Percentiles rank a stretch among this genome's conserved stretches.
Conservation (phyloP, 1,140 invertebrate species). For the Cotesia glomerata region DNA sequence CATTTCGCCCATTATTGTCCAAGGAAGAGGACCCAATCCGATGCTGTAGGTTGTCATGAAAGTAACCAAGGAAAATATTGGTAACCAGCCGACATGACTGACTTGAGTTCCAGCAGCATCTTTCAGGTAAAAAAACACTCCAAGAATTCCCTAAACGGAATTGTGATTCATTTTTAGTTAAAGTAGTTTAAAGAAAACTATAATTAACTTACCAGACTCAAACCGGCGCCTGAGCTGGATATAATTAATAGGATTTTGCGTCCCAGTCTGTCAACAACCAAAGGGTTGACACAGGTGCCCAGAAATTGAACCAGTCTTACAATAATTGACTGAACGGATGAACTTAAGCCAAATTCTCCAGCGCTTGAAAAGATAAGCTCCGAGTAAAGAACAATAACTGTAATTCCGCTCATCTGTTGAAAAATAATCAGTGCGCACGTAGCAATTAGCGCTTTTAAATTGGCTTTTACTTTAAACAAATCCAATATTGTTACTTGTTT, state of each 20-base stretch:
- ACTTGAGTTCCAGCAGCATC: constrained; percentile 56
- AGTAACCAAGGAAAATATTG: constrained; percentile 69
- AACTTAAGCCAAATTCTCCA: constrained; percentile 63
- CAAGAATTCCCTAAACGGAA: constrained; percentile 63
- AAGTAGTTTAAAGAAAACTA: not conserved
- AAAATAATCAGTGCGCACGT: constrained; percentile 75
- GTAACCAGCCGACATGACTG: constrained; percentile 67
- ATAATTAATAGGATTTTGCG: constrained; percentile 74
- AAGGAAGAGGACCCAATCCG: constrained; percentile 83
- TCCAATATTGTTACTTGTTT: constrained; percentile 65
- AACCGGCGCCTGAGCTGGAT: constrained; percentile 71
- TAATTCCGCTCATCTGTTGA: constrained; percentile 82
- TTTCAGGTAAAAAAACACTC: constrained; percentile 69
- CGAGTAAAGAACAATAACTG: constrained; percentile 83
- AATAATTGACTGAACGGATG: constrained; percentile 76
- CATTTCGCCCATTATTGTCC: constrained; percentile 85
- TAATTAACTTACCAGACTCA: constrained; percentile 52
- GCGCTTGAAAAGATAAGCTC: constrained; percentile 74
- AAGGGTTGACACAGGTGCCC: constrained; percentile 72
- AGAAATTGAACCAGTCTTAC: constrained; percentile 77
- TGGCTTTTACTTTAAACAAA: constrained; percentile 65
- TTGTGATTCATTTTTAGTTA: not conserved
- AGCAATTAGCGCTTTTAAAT: constrained; percentile 73
- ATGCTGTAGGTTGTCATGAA: constrained; percentile 74
- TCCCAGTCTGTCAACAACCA: constrained; percentile 78